Percentiles rank a stretch among this genome's conserved stretches.
Conservation (phyloP, 35 echinoderm and acorn worm species). For the Heliocidaris erythrogramma region DNA sequence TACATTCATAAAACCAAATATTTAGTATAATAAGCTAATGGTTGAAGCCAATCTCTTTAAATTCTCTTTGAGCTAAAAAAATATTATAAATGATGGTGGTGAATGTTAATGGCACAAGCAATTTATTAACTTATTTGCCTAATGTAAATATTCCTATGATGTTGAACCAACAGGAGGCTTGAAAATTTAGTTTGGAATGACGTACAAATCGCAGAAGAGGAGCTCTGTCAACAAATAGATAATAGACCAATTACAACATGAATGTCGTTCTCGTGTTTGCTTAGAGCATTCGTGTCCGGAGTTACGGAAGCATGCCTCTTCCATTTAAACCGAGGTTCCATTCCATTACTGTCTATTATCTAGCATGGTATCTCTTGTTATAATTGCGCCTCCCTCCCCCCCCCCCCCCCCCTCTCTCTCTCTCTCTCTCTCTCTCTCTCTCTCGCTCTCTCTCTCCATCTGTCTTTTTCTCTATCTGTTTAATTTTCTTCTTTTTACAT, state of each 20-base stretch:
- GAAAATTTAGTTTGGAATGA: neutral
- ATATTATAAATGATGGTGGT: neutral
- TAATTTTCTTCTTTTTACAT: neutral
- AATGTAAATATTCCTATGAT: neutral
- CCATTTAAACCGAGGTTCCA: neutral
- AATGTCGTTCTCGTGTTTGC: neutral
- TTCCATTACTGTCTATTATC: too few species aligned
- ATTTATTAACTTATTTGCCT: neutral
- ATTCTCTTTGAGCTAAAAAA: neutral
- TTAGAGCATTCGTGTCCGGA: neutral
- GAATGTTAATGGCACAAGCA: neutral
- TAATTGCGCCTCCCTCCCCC: too few species aligned
- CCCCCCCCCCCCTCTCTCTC: neutral
- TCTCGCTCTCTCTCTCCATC: neutral
- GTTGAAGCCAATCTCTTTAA: too few species aligned
- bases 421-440: neutral
- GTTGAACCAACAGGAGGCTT: neutral
- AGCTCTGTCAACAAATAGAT: neutral
- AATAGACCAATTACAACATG: constrained; percentile 4
- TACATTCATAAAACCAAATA: too few species aligned
- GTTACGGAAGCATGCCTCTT: neutral
- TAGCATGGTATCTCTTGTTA: neutral
- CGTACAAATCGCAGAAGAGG: neutral
- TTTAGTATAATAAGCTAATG: too few species aligned
- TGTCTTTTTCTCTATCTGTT: neutral